Percentiles rank a stretch among this genome's conserved stretches.
Evolutionary conservation across 2,113 vertebrate genomes (phyloP).

Genomic region (Suncus etruscus): DNA sequence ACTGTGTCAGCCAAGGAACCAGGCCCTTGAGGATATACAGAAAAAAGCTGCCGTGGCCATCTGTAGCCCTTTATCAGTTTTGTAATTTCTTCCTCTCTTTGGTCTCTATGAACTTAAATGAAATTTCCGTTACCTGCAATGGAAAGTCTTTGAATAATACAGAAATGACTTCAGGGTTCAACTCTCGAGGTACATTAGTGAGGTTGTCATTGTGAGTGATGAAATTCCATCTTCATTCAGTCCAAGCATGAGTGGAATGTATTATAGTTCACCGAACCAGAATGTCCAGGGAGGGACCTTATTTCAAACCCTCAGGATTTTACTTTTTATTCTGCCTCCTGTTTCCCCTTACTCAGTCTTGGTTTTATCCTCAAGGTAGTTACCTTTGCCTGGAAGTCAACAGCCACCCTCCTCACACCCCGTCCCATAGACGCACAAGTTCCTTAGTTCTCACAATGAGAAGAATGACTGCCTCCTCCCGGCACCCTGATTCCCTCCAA

Average conservation of each 20-base stretch:
- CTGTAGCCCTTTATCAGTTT: background rate
- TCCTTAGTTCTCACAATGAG: background rate
- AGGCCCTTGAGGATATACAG: background rate
- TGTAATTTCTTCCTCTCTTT: background rate
- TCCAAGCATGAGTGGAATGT: background rate
- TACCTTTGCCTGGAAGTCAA: background rate
- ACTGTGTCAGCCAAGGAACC: background rate
- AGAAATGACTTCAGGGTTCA: background rate
- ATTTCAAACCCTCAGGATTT: background rate
- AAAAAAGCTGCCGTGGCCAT: background rate
- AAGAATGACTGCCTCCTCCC: background rate
- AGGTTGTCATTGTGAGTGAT: background rate
- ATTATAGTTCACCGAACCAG: background rate
- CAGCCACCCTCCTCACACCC: background rate
- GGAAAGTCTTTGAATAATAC: background rate
- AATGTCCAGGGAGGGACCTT: background rate
- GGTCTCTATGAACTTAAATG: background rate
- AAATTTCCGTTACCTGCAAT: slow-evolving; percentile 32
- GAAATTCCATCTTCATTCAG: background rate
- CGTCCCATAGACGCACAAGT: background rate
- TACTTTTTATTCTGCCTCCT: background rate
- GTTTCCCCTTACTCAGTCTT: background rate
- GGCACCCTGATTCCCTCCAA: background rate
- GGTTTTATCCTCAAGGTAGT: background rate
- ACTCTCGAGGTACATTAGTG: background rate